A percentile compares a stretch with the other conserved stretches of the same genome.
Conservation (phyloP, 2,113 vertebrate genomes). For the Erythrocebus patas region DNA sequence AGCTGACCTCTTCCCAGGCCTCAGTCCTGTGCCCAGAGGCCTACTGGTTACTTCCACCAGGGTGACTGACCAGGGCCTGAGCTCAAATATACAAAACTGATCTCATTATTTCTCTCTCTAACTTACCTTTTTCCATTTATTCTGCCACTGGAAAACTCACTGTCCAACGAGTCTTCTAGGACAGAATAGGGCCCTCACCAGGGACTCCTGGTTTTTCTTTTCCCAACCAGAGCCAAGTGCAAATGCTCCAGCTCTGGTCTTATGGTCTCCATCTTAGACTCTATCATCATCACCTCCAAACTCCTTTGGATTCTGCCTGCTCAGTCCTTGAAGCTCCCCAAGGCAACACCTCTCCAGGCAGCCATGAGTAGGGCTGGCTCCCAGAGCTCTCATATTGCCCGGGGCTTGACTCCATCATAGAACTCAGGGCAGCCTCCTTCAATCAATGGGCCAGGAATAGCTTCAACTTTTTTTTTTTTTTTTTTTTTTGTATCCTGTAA, state of each 20-base stretch:
- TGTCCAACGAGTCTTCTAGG: background rate
- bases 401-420: background rate
- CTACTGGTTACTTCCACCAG: background rate
- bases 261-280: background rate
- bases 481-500: background rate
- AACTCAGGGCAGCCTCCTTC: background rate
- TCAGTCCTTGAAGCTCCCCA: background rate
- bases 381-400: background rate
- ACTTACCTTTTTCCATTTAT: background rate
- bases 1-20: background rate
- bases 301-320: too few species aligned
- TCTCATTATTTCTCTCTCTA: background rate
- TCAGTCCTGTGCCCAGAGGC: background rate
- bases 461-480: background rate
- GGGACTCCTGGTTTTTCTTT: background rate
- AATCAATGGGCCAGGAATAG: too few species aligned
- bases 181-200: too few species aligned
- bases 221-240: too few species aligned
- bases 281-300: background rate
- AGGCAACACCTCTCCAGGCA: background rate
- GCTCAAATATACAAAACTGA: background rate
- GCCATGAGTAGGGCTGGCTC: background rate
- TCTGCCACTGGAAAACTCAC: accelerated
- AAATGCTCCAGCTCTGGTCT: background rate
- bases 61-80: background rate